Evolutionary conservation across 2,888 invertebrate species (phyloP), one percentile per base, ranked within the genome.

Genomic region (Amblyteles armatorius): DNA sequence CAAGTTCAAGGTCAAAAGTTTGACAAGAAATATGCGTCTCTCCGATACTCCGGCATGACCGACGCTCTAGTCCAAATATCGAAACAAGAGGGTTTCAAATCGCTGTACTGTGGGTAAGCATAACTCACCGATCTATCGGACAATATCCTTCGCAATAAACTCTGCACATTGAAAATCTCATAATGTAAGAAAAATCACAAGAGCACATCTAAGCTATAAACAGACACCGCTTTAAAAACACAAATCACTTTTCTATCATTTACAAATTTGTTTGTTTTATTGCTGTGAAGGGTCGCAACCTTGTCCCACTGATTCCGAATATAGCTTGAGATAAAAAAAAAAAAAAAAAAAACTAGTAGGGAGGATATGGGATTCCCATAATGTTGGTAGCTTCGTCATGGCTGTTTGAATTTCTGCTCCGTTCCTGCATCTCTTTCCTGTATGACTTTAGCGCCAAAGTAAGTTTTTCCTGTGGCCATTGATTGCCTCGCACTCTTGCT

Each of bases 1-100:
- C 99, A 99, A 95, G 96, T 99, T 91, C 99, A 99, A 94, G 99
- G 99, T 1, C 99, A 99, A 94, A 97, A 96, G 92, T 95, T 97
- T 85, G 97, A 97, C 93, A 95, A 96, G 88, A 96, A 96, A 84
- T 96, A 97, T 95, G 95, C 97, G 74, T 95, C 96, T 91, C 94
- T 98, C 36, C 96, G 96, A 88, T 99, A 99, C 93, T 96, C 96
- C 81, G 99, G 99, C 82, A 99, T 99, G 98, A 95, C 96, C 73
- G 98, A 99, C 95, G 98, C 98, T 90, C 96, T 98, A 83, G 94
- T 97, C 63, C 96, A 98, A 94, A 98, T 99, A 80, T 96, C 97
- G 0, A 96, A 95, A 89, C 97, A 99, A 92, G 99, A 99, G 95
- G 99, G 99, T 26, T 94, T 97, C 85, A 95, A 95, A 89, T 97